phyloP scores from a whole-genome alignment of 2,888 invertebrate genomes.

The Dryococelus australis region DNA sequence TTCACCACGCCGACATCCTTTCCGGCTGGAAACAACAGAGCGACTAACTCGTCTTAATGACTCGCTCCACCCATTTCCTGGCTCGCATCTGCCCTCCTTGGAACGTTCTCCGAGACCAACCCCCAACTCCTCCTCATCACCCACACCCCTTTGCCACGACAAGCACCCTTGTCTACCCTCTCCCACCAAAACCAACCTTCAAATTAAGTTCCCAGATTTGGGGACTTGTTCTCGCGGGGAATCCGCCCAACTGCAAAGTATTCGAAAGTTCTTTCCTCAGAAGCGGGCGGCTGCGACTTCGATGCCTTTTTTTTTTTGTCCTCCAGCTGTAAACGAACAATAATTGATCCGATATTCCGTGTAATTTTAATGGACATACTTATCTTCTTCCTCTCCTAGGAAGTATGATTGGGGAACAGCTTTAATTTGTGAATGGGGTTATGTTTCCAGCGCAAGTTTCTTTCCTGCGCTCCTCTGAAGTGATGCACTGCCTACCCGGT shows the following conservation, averaged over 20 bases:
- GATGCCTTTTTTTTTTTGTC: too few relatives aligned
- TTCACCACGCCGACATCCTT: not conserved
- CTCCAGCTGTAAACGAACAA: too few relatives aligned
- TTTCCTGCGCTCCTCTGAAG: too few relatives aligned
- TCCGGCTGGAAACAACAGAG: not conserved
- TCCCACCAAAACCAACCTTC: not conserved
- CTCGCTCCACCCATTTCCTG: not conserved
- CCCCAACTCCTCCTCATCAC: not conserved
- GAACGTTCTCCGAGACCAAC: not conserved
- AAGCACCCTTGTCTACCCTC: not conserved
- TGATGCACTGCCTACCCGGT: too few relatives aligned
- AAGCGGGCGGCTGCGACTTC: too few relatives aligned
- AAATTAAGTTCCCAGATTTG: conserved; percentile 20
- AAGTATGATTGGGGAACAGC: too few relatives aligned
- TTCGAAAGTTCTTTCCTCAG: not conserved
- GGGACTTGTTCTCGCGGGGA: not conserved
- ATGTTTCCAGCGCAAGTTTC: too few relatives aligned
- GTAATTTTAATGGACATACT: too few relatives aligned
- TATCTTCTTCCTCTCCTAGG: too few relatives aligned
- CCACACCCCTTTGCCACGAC: not conserved
- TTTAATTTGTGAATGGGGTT: too few relatives aligned
- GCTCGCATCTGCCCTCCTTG: not conserved
- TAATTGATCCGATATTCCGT: too few relatives aligned
- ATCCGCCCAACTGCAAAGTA: not conserved
- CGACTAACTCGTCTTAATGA: conserved; percentile 29